Evolutionary conservation across 1,140 invertebrate genomes (phyloP), one percentile per base, ranked within the genome.

Genomic region (Drosophila saltans): DNA sequence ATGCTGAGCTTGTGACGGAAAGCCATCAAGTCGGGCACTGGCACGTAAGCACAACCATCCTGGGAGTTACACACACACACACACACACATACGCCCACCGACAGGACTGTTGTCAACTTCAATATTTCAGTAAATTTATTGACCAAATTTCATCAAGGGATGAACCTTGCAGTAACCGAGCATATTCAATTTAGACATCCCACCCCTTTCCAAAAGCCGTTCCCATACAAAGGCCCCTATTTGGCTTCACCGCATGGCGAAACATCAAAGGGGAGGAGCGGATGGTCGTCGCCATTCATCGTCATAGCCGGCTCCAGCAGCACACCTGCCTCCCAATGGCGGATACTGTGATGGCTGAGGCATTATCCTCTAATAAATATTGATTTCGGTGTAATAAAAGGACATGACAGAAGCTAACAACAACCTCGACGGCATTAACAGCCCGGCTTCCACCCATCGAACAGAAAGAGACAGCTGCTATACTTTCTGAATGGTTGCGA

Each of bases 301-400:
- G 45, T 36, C 33, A 36, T 6, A 36, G 33, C 33, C 6, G 3
- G 33, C 40, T 43, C 39, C 59, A n/a, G 58, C n/a, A 10, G 39
- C 39, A n/a, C 62, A 71, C 71, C 71, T 70, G 66, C 30, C 33
- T 9, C 36, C 33, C 21, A 10, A 41, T n/a, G 39, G 11, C 40
- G 8, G 39, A 26, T 55, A 57, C 40, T 65, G 36, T 39, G 57
- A 39, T 48, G 39, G 33, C 67, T 43, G 71, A 40, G 71, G 52
- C 68, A 75, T 81, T 82, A 81, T 78, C 66, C 71, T 72, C 71
- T 82, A 81, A 81, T 82, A 78, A 81, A 82, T 82, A 81, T 82
- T 82, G 80, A 81, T 81, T 81, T 82, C 59, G 68, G 58, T 60
- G 70, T 78, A 80, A 80, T 80, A 80, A 78, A 80, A 74, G 71